Evolutionary conservation across 2,113 vertebrate species (phyloP).

Genomic region (Anarrhichthys ocellatus): DNA sequence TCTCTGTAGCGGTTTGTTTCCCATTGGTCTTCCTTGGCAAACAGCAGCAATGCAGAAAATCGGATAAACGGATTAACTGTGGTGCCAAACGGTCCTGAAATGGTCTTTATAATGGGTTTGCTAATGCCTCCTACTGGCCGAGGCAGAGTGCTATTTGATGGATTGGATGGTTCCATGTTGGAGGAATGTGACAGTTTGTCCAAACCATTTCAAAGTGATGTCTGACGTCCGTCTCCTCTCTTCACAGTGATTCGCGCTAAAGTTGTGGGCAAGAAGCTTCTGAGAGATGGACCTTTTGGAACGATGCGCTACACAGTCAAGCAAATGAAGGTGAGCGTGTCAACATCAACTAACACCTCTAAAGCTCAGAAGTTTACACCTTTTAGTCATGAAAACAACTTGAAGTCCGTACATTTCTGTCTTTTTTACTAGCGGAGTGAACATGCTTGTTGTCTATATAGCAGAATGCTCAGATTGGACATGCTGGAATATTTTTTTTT

Average conservation of each 20-base stretch:
- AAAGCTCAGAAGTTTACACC: no score
- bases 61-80: conserved; percentile 66
- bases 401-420: no score
- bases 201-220: conserved; percentile 24
- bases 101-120: conserved; percentile 41
- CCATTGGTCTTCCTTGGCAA: conserved; percentile 46
- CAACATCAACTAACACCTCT: no score
- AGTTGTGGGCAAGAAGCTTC: conserved; percentile 95
- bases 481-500: background rate
- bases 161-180: conserved; percentile 4
- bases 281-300: conserved; percentile 93
- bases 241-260: conserved; percentile 95
- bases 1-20: conserved; percentile 17
- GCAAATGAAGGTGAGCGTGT: conserved; percentile 93
- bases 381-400: no score
- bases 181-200: conserved; percentile 35
- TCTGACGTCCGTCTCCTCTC: conserved; percentile 47
- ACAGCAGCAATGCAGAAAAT: conserved; percentile 63
- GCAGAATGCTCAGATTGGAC: background rate
- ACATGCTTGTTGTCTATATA: background rate
- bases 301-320: conserved; percentile 96
- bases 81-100: conserved; percentile 47
- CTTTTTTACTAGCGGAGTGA: background rate
- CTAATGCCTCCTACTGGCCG: conserved; percentile 47
- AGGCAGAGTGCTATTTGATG: conserved; percentile 10